phyloP scores from a whole-genome alignment of 2,888 invertebrate genomes.

The Sesia apiformis region DNA sequence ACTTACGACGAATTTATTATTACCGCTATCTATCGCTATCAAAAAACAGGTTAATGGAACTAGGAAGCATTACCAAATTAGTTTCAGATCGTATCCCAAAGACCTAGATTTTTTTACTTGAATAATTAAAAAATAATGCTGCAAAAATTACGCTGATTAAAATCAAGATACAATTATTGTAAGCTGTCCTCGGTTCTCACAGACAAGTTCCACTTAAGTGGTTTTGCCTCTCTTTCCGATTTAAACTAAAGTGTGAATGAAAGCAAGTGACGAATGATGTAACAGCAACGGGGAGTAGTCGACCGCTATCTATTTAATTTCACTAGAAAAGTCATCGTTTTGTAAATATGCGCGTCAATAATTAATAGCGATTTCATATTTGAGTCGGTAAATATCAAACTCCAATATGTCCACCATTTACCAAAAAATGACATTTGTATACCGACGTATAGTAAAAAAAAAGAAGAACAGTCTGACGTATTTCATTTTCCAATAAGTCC shows the following conservation, averaged over 20 bases:
- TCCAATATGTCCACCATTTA: too few relatives aligned
- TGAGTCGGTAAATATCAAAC: too few relatives aligned
- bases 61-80: too few relatives aligned
- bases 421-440: too few relatives aligned
- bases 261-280: conserved; percentile 23
- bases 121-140: conserved; percentile 23
- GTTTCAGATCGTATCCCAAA: conserved; percentile 14
- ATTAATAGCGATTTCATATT: too few relatives aligned
- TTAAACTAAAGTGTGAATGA: conserved; percentile 9
- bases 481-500: too few relatives aligned
- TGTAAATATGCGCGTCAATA: too few relatives aligned
- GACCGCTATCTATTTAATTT: conserved; percentile 25
- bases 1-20: too few relatives aligned
- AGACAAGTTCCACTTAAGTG: conserved; percentile 23
- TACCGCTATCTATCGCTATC: too few relatives aligned
- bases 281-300: not conserved
- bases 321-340: conserved; percentile 13
- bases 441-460: too few relatives aligned
- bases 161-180: conserved; percentile 18
- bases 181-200: conserved; percentile 29
- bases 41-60: too few relatives aligned
- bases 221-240: conserved; percentile 28
- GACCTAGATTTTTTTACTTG: conserved; percentile 22
- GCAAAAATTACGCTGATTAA: conserved; percentile 23
- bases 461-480: too few relatives aligned